A percentile compares a stretch with the other conserved stretches of the same genome.
phyloP scores from a whole-genome alignment of 1,140 invertebrate genomes.

The Diachasma alloeum region DNA sequence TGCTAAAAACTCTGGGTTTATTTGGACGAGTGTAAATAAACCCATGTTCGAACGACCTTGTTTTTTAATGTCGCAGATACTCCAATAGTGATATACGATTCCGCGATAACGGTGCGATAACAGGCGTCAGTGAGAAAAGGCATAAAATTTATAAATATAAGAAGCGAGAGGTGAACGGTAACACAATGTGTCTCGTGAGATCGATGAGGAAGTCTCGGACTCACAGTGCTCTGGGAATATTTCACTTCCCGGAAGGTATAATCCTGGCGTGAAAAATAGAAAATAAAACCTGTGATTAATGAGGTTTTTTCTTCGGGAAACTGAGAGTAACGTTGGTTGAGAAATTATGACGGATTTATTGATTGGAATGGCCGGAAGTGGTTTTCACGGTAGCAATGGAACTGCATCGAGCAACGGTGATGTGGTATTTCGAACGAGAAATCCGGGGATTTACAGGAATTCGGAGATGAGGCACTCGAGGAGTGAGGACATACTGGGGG shows the following conservation, averaged over 20 bases:
- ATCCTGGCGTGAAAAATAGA: neutral
- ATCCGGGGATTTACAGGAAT: slow-evolving; percentile 47
- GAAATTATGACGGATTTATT: slow-evolving; percentile 56
- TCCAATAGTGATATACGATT: neutral
- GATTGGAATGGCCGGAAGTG: slow-evolving; percentile 45
- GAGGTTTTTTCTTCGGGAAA: neutral
- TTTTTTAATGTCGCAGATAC: neutral
- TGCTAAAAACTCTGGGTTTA: neutral
- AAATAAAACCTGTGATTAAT: no score
- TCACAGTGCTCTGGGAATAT: neutral
- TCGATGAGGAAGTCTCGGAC: neutral
- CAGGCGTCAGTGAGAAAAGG: neutral
- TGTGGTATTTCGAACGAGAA: slow-evolving; percentile 43
- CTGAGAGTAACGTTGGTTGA: neutral
- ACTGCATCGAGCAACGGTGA: slow-evolving; percentile 24
- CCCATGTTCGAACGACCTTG: neutral
- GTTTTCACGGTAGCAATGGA: slow-evolving; percentile 33
- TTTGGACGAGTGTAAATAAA: neutral
- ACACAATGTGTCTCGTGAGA: neutral
- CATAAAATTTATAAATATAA: neutral
- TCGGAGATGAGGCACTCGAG: slow-evolving; percentile 58
- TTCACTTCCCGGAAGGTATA: neutral
- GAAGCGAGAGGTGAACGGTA: neutral
- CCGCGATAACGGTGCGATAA: neutral
- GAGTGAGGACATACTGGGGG: slow-evolving; percentile 56